phyloP scores from a whole-genome alignment of 2,113 vertebrate species.

The Apeltes quadracus region DNA sequence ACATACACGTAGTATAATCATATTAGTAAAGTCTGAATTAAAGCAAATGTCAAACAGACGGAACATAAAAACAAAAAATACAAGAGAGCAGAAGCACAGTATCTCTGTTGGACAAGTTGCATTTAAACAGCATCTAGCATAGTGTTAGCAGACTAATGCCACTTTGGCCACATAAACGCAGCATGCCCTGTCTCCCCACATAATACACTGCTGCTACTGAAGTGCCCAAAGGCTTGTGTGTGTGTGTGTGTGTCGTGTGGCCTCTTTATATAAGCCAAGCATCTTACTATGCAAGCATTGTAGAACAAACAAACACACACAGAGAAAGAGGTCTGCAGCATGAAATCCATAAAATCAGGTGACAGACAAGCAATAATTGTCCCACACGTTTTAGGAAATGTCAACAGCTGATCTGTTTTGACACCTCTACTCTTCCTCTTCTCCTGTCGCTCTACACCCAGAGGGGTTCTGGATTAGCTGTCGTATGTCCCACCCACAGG shows the following conservation, averaged over 20 bases:
- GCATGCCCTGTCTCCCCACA: constrained; percentile 35
- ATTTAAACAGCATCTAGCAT: constrained; percentile 12
- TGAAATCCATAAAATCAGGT: constrained; percentile 7
- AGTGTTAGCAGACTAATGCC: constrained; percentile 29
- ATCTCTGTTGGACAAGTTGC: constrained; percentile 19
- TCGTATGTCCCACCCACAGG: constrained; percentile 49
- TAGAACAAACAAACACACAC: constrained; percentile 39
- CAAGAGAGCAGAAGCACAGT: constrained; percentile 9
- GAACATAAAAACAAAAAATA: not conserved
- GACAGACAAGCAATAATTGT: constrained; percentile 13
- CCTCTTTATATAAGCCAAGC: constrained; percentile 56
- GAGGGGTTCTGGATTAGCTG: constrained; percentile 46
- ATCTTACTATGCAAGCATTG: constrained; percentile 38
- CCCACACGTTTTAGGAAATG: constrained; percentile 48
- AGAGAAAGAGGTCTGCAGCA: constrained; percentile 16
- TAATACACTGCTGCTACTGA: constrained; percentile 34
- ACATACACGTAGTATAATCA: not conserved
- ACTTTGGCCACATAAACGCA: constrained; percentile 36
- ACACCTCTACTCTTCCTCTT: constrained; percentile 46
- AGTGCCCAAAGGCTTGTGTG: constrained; percentile 35
- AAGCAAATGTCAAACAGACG: not conserved
- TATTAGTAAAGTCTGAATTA: not conserved
- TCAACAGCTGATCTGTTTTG: constrained; percentile 54
- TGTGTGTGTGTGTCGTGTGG: constrained; percentile 27
- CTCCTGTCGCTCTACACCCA: constrained; percentile 28